A percentile compares a stretch with the other conserved stretches of the same genome.
Evolutionary conservation across 2,113 vertebrate genomes (phyloP).

Genomic region (Spizaetus ornatus): DNA sequence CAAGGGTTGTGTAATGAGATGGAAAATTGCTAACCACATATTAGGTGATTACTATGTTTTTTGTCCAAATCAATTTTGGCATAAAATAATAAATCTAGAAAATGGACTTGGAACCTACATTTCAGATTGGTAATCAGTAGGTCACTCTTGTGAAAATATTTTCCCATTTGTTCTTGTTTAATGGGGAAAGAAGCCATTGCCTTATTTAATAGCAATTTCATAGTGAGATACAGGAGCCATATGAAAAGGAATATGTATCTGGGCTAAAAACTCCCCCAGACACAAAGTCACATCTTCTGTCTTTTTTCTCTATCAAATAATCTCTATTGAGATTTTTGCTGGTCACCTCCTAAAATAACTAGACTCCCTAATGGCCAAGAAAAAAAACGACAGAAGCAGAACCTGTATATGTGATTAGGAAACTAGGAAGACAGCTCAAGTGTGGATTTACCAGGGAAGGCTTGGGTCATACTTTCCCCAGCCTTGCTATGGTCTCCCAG

Average conservation of each 20-base stretch:
- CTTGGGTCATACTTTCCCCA: background rate
- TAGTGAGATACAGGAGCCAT: background rate
- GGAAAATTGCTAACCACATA: slow-evolving; percentile 62
- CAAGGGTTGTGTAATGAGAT: slow-evolving; percentile 62
- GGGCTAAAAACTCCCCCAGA: background rate
- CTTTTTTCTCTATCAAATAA: background rate
- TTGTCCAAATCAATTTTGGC: slow-evolving; percentile 64
- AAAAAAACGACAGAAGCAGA: background rate
- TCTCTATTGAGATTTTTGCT: background rate
- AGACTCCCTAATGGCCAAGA: background rate
- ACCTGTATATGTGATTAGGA: background rate
- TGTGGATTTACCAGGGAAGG: background rate
- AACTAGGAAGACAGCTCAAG: background rate
- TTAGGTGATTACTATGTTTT: slow-evolving; percentile 46
- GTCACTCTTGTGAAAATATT: slow-evolving; percentile 46
- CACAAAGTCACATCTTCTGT: background rate
- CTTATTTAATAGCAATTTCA: background rate
- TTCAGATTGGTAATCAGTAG: slow-evolving; percentile 27
- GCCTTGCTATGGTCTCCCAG: background rate
- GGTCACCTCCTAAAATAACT: background rate
- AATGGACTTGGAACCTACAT: slow-evolving; percentile 5
- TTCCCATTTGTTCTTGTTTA: slow-evolving; percentile 23
- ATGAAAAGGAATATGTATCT: background rate
- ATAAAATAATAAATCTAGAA: slow-evolving; percentile 65
- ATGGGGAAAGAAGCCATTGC: background rate